Conservation (phyloP, 2,797 vertebrate species). For the Chelidonichthys spinosus region DNA sequence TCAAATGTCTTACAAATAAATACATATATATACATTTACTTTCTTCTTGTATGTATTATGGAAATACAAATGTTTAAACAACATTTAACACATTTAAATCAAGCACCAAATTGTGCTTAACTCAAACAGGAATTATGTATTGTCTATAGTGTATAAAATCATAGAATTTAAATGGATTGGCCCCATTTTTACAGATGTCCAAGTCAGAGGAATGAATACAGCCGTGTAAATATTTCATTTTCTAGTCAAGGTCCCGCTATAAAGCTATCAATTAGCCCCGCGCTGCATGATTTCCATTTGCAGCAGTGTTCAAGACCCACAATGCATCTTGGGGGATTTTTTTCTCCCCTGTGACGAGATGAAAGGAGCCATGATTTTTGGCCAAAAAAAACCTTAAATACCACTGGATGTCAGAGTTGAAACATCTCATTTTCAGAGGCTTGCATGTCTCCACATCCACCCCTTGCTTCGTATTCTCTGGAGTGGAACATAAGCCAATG, state of each 20-base stretch:
- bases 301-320: slow-evolving; percentile 31
- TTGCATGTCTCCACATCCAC: not conserved
- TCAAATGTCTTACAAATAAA: slow-evolving; percentile 56
- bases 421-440: slow-evolving; percentile 46
- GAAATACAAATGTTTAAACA: too few relatives aligned
- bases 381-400: slow-evolving; percentile 27
- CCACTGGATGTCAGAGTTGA: slow-evolving; percentile 40
- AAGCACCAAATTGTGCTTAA: too few relatives aligned
- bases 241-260: slow-evolving; percentile 64
- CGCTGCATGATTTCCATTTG: slow-evolving; percentile 41
- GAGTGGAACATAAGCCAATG: slow-evolving; percentile 11
- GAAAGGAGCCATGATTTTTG: slow-evolving; percentile 45
- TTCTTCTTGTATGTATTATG: too few relatives aligned
- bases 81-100: too few relatives aligned
- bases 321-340: slow-evolving; percentile 31
- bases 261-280: slow-evolving; percentile 69
- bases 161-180: too few relatives aligned
- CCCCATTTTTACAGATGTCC: too few relatives aligned
- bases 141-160: too few relatives aligned
- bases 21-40: too few relatives aligned
- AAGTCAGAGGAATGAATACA: slow-evolving; percentile 56
- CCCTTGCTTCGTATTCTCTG: slow-evolving; percentile 26
- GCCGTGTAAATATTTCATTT: slow-evolving; percentile 79
- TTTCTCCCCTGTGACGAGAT: slow-evolving; percentile 35
- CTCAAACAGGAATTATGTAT: too few relatives aligned